Conservation (phyloP, 1,140 invertebrate species). For the Trypoxylus dichotomus region DNA sequence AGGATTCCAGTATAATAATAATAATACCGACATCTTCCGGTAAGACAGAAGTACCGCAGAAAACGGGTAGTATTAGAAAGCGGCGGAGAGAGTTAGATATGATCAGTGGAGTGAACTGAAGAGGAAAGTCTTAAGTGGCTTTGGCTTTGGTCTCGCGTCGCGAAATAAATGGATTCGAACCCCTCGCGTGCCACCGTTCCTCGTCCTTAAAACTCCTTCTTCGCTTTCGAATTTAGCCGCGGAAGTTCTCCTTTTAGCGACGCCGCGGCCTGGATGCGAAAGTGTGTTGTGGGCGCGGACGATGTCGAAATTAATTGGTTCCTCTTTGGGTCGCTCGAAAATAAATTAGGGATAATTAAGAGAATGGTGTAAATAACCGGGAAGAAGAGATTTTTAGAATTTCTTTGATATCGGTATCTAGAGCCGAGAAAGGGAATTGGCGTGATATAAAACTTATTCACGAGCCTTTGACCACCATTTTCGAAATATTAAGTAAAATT, state of each 20-base stretch:
- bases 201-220: not conserved
- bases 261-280: not conserved
- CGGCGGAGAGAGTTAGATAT: slow-evolving; percentile 27
- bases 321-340: not conserved
- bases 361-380: slow-evolving; percentile 12
- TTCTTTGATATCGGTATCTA: not conserved
- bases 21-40: not conserved
- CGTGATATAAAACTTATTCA: too few relatives aligned
- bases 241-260: slow-evolving; percentile 7
- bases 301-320: slow-evolving; percentile 1
- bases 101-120: slow-evolving; percentile 42
- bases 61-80: not conserved
- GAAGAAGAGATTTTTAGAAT: not conserved
- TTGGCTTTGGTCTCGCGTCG: slow-evolving; percentile 44
- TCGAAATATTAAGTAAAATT: too few relatives aligned
- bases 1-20: too few relatives aligned
- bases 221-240: slow-evolving; percentile 1
- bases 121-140: slow-evolving; percentile 47
- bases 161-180: slow-evolving; percentile 35
- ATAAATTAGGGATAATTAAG: slow-evolving; percentile 20
- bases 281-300: not conserved
- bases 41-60: not conserved
- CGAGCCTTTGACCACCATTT: too few relatives aligned
- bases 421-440: too few relatives aligned
- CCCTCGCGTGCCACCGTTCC: slow-evolving; percentile 1